Evolutionary conservation across 2,888 invertebrate species (phyloP).

Genomic region (Formica aserva): DNA sequence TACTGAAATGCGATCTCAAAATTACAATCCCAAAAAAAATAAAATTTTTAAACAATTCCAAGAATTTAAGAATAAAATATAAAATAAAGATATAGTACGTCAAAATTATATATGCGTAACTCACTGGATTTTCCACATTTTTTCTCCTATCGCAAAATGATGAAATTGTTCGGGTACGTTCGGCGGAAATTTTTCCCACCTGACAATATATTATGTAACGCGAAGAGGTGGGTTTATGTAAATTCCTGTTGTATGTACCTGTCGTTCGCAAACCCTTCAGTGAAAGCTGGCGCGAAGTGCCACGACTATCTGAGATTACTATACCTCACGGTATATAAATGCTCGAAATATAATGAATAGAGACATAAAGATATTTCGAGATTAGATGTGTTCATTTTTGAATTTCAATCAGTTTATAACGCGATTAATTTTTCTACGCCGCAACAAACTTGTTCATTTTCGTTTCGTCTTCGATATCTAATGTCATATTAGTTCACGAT

Average conservation of each 20-base stretch:
- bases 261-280: neutral
- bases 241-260: conserved; percentile 66
- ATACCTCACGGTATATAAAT: conserved; percentile 6
- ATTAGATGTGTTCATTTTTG: neutral
- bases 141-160: neutral
- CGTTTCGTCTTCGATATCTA: neutral
- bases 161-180: conserved; percentile 39
- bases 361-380: neutral
- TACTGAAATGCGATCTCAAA: neutral
- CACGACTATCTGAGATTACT: conserved; percentile 30
- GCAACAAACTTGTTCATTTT: neutral
- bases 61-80: neutral
- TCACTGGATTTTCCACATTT: neutral
- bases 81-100: neutral
- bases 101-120: neutral
- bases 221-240: conserved; percentile 65
- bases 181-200: conserved; percentile 23
- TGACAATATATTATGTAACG: conserved; percentile 37
- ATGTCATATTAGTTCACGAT: neutral
- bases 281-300: neutral
- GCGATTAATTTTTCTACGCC: neutral
- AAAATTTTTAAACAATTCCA: neutral
- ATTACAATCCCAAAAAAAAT: neutral
- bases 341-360: conserved; percentile 11
- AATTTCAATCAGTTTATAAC: conserved; percentile 15